Evolutionary conservation across 2,888 invertebrate species (phyloP).

Genomic region (Altica lythri): DNA sequence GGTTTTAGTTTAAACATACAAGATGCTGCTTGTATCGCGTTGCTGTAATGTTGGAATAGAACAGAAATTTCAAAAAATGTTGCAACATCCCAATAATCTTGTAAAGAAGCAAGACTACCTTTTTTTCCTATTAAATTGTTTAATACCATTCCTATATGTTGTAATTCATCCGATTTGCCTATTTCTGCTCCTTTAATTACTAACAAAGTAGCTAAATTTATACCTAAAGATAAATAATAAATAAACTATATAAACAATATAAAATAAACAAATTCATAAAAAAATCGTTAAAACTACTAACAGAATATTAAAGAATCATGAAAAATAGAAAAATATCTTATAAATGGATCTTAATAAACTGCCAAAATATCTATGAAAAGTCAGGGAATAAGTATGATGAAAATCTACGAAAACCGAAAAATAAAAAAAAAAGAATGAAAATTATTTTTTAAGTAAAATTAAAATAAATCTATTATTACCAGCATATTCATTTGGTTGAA

Average conservation of each 20-base stretch:
- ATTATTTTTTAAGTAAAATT: no score
- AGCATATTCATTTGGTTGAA: slow-evolving; percentile 98
- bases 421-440: no score
- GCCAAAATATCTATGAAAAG: no score
- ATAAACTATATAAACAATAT: no score
- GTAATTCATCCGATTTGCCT: slow-evolving; percentile 85
- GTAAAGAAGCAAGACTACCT: slow-evolving; percentile 88
- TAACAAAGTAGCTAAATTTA: slow-evolving; percentile 94
- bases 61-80: slow-evolving; percentile 99
- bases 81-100: slow-evolving; percentile 99
- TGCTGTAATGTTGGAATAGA: slow-evolving; percentile 93
- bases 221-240: no score
- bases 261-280: no score
- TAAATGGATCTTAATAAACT: no score
- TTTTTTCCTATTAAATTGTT: slow-evolving; percentile 98
- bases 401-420: no score
- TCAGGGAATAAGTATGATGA: no score
- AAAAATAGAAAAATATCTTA: no score
- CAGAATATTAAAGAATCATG: no score
- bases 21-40: slow-evolving; percentile 88
- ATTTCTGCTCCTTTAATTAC: slow-evolving; percentile 97
- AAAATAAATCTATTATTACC: slow-evolving; percentile 60
- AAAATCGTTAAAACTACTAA: no score
- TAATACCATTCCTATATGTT: slow-evolving; percentile 91
- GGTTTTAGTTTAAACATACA: slow-evolving; percentile 91